Evolutionary conservation across 2,888 invertebrate genomes (phyloP), one percentile per base, ranked within the genome.

Genomic region (Megaustenia siamemsis): DNA sequence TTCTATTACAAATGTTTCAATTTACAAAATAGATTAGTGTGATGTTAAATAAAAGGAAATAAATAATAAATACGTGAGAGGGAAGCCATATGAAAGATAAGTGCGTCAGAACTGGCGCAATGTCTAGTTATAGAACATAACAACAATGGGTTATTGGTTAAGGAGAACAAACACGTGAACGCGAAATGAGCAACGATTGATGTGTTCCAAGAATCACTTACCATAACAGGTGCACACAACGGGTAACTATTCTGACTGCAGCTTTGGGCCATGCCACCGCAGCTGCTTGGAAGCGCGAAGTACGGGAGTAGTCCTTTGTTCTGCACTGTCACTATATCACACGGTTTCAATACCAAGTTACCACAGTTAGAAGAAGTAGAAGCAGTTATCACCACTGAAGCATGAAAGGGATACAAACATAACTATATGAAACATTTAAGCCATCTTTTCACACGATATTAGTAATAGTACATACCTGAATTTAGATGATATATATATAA

Each of bases 381-480:
- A 85, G 87, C 85, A 82, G 85, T 83, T 79, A 82, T 87, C 87
- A 86, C 86, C 86, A 86, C 86, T 88, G 88, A 88, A 88, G 87
- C 88, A 88, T 84, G 82, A 82, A 86, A 86, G 85, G 86, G 86
- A 87, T 82, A 88, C 85, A 85, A 86, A 83, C 78, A 81, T 83
- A 86, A 83, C 78, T 86, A 79, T 79, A 83, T 82, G 66, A 86
- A 88, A 86, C 80, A 81, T 76, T 63, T 66, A 80, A 77, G 81
- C 80, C 85, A 85, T 80, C 80, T 85, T 85, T 49, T 86, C 84
- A 86, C 80, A 86, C 75, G 68, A 69, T 75, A 53, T 85, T 40
- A 82, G 63, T 75, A 53, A 83, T 40, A 82, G 86, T 88, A 88
- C 88, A 87, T 88, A 88, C 88, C 88, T 88, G 88, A 87, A 88